Base-by-base conservation (phyloP, 2,888 invertebrate genomes). In the Sesia apiformis region DNA sequence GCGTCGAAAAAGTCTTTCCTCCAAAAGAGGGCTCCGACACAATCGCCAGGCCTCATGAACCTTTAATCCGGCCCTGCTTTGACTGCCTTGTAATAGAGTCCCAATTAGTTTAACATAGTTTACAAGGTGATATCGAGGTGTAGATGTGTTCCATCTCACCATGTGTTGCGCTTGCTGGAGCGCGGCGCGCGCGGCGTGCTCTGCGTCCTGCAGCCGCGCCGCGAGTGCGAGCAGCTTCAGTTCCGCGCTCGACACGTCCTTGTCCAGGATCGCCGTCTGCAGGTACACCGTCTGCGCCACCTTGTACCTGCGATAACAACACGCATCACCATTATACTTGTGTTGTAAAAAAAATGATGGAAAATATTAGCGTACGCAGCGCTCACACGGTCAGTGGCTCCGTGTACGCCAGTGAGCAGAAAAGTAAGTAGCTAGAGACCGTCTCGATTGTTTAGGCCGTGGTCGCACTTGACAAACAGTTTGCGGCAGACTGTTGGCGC, bases 251-350 rank as follows among this genome's bases (percentile, higher is more conserved):
- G 83, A 67, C 66, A 93, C 91, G 74, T 95, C 95, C 70, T 95
- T 94, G 74, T 94, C 93, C 53, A 96, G 87, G 70, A 96, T 96
- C 81, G 94, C 94, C 5, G 94, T 93, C 83, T 96, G 95, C 55
- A 96, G 86, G 76, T 93, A 96, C 53, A 95, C 94, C 0, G 96
- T 96, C 82, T 96, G 96, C 4, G 96, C 96, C 78, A 95, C 93
- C 84, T 96, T 96, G 81, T 96, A 96, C 23, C 23, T 23, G 23
- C 23, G 23, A 23, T 2, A 23, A 23, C 23, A 23, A 23, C 84
- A 83, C 81, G n/a, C n/a, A 67, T 38, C 38, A 7, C 4, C 39
- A 41, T 8, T 40, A 23, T 2, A n/a, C 6, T 49, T 8, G 8
- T 8, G 50, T 38, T 49, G 23, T 23, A 23, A 23, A 23, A 23